A percentile compares a stretch with the other conserved stretches of the same genome.
Evolutionary conservation across 1,140 invertebrate species (phyloP).

Genomic region (Meloidogyne floridensis): DNA sequence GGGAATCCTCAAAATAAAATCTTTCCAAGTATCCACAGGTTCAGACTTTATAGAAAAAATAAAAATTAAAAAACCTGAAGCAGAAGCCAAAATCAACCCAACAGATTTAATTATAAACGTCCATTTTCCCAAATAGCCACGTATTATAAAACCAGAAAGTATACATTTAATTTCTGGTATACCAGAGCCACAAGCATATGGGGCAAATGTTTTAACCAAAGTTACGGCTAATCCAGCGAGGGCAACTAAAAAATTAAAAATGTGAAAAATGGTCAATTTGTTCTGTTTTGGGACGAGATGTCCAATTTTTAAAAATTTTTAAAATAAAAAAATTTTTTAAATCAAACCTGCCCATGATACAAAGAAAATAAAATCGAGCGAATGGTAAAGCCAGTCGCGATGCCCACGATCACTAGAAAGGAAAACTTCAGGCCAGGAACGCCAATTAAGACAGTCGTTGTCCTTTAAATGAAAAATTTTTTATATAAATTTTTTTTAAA

Average conservation of each 20-base stretch:
- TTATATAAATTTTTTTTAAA: too few relatives aligned
- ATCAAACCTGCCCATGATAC: constrained; percentile 88
- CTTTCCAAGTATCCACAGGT: too few relatives aligned
- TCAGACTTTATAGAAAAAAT: too few relatives aligned
- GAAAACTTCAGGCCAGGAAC: constrained; percentile 89
- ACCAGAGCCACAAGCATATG: constrained; percentile 95
- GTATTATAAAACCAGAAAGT: constrained; percentile 96
- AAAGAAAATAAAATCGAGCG: constrained; percentile 91
- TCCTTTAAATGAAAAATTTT: constrained; percentile 18
- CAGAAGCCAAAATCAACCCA: constrained; percentile 66
- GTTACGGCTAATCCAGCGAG: constrained; percentile 83
- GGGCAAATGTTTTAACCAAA: constrained; percentile 95
- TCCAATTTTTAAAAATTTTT: background rate
- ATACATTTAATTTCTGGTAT: constrained; percentile 99
- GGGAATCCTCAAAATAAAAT: too few relatives aligned
- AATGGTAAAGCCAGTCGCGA: constrained; percentile 80
- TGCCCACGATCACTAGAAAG: constrained; percentile 66
- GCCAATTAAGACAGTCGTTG: constrained; percentile 76
- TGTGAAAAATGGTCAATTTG: too few relatives aligned
- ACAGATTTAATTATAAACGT: constrained; percentile 93
- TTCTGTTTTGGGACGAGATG: too few relatives aligned
- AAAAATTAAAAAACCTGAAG: constrained; percentile 49
- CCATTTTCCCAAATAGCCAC: constrained; percentile 98
- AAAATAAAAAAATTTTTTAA: constrained; percentile 36
- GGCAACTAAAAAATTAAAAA: constrained; percentile 30